Base-by-base conservation (phyloP, 2,797 vertebrate genomes). In the Anolis apletophallus region DNA sequence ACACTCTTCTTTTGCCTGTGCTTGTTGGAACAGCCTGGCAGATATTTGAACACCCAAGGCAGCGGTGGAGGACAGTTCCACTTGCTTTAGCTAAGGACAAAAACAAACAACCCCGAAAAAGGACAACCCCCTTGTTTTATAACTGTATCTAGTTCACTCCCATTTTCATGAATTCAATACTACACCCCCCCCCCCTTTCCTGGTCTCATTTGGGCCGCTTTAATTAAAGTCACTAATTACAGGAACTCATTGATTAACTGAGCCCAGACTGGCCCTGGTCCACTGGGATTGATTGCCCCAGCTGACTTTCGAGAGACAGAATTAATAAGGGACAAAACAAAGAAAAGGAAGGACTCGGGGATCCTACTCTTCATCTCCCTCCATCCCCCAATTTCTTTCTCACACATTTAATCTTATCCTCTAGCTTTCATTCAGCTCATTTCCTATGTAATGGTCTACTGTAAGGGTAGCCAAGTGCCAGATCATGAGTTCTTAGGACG, bases 211-310 rank as follows among this genome's bases (percentile, higher is more conserved):
- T 19, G 3, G 1, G 6, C n/a, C 21, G 74, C 79, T 85, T 81
- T 88, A 64, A 88, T 85, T 85, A 78, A 77, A 77, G 64, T 2
- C 12, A 72, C 64, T 77, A 85, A 81, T 85, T 72, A 78, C 40
- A 72, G 67, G 40, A 4, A 26, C 32, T 74, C 69, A 82, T 85
- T 78, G 73, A 88, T 88, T 78, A 71, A 71, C 40, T 34, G 40
- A 46, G 78, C 83, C 40, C 1, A 64, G 55, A 13, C 17, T 82
- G 72, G 83, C 72, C 23, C 26, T 52, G 23, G 21, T 26, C 40
- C 32, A 32, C 23, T 5, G 32, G 54, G 36, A 77, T 61, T 36
- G 54, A 81, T 85, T n/a, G 61, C 32, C 8, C 46, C 5, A 6
- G 71, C 64, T 21, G 67, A 72, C 40, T 29, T 77, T 74, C 67